These are phyloP conservation scores for Celastrina argiolus DNA, from an alignment of 2,888 invertebrate species.

Conservation along the genomic window DNA sequence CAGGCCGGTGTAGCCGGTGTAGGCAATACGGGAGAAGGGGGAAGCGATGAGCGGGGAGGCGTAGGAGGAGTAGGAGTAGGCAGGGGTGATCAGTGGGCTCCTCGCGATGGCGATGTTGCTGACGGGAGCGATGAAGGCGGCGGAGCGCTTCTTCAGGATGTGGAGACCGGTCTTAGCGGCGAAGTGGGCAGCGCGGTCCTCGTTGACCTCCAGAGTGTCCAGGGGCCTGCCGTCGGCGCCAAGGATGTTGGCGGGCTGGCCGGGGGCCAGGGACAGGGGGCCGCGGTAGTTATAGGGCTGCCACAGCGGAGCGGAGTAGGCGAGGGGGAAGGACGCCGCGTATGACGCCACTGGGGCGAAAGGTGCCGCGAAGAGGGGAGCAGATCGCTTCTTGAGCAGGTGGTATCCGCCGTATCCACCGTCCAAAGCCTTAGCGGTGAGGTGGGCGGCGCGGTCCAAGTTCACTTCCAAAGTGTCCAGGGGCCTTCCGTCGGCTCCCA, in stretches of 20 bases:
- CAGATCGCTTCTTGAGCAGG: constrained; percentile 50
- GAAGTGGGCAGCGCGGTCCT: constrained; percentile 64
- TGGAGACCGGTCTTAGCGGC: constrained; percentile 62
- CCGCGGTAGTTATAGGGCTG: constrained; percentile 56
- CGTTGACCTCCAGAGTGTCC: constrained; percentile 66
- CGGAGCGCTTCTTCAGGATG: constrained; percentile 50
- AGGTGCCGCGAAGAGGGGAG: constrained; percentile 33
- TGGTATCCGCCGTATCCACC: constrained; percentile 49
- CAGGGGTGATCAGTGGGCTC: constrained; percentile 39
- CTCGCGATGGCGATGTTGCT: constrained; percentile 37
- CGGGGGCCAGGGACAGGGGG: constrained; percentile 64
- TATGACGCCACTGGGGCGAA: constrained; percentile 31
- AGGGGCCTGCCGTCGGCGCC: constrained; percentile 65
- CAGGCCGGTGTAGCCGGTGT: constrained; percentile 6
- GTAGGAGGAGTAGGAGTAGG: constrained; percentile 33
- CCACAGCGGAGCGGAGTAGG: constrained; percentile 42
- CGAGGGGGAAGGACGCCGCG: constrained; percentile 32
- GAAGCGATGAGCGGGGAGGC: constrained; percentile 34
- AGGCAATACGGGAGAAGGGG: constrained; percentile 49
- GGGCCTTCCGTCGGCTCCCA: constrained; percentile 64
- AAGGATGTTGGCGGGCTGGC: constrained; percentile 65
- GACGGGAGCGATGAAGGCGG: constrained; percentile 37
- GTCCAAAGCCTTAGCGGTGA: constrained; percentile 55
- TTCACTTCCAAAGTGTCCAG: constrained; percentile 68
- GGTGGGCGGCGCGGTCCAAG: constrained; percentile 64